Evolutionary conservation across 2,888 invertebrate genomes (phyloP), one percentile per base, ranked within the genome.

Genomic region (Melinopterus prodromus): DNA sequence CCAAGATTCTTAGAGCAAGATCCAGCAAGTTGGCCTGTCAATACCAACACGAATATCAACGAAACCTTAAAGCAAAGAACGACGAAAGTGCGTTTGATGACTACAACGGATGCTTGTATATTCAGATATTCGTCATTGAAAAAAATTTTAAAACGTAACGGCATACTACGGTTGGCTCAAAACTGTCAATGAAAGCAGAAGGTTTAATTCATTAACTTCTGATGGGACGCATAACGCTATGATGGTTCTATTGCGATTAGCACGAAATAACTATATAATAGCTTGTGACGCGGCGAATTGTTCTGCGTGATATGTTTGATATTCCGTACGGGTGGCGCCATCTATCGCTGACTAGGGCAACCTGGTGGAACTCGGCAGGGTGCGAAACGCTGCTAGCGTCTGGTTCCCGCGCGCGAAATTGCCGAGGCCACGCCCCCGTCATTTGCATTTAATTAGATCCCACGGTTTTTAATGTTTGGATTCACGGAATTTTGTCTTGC

Each of bases 51-150:
- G 6, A 70, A 6, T n/a, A 16, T 70, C 6, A 70, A n/a, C 70
- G 70, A 70, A 70, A 70, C 70, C 15, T 16, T 16, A 16, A 15
- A 6, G 26, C 7, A 6, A 72, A 72, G 35, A 72, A 16, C 12
- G 35, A 16, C n/a, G 16, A 16, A 16, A 72, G 16, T 72, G 16
- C 4, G 26, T 16, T 35, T 72, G 16, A 16, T 35, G 12, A 16
- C 12, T 26, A 16, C 12, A n/a, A 9, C 16, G 16, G 72, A 72
- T 72, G 16, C 16, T 16, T 6, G 16, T 9, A 26, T 72, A 35
- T n/a, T 35, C n/a, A 72, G n/a, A 35, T 72, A 26, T 72, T 72
- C 72, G 35, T 72, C 72, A 72, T 16, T 72, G 12, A 72, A 72
- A 16, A 72, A 72, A 72, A n/a, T n/a, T n/a, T 35, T 72, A 9